Percentiles rank a stretch among this genome's conserved stretches.
Conservation (phyloP, 2,113 vertebrate genomes). For the Oreochromis tanganicae region DNA sequence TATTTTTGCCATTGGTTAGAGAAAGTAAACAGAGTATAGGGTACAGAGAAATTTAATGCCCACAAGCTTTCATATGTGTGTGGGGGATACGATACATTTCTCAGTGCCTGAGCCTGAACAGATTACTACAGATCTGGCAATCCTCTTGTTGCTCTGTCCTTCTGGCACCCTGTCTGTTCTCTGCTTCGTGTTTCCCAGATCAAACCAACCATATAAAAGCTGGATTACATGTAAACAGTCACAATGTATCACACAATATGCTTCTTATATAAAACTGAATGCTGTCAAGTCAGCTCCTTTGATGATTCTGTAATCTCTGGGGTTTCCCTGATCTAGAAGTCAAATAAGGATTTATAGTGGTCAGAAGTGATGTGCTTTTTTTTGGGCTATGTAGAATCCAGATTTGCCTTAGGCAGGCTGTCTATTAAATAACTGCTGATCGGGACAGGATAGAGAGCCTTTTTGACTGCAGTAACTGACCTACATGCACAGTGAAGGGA, state of each 20-base stretch:
- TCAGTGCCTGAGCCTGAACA: background rate
- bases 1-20: background rate
- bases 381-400: background rate
- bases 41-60: background rate
- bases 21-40: background rate
- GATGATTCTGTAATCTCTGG: background rate
- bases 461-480: slow-evolving; percentile 60
- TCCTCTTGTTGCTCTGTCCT: background rate
- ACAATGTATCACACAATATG: background rate
- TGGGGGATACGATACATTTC: background rate
- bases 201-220: background rate
- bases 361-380: background rate
- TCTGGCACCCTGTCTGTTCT: background rate
- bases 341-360: background rate
- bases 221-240: slow-evolving; percentile 1
- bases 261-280: background rate
- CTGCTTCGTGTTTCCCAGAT: background rate
- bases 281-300: background rate
- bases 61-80: background rate
- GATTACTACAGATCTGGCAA: background rate
- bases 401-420: background rate
- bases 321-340: background rate
- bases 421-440: slow-evolving; percentile 28
- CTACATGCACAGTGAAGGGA: slow-evolving; percentile 61
- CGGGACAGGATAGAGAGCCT: slow-evolving; percentile 11